Evolutionary conservation across 2,888 invertebrate genomes (phyloP), one percentile per base, ranked within the genome.

Genomic region (Archaeoteleia sp.): DNA sequence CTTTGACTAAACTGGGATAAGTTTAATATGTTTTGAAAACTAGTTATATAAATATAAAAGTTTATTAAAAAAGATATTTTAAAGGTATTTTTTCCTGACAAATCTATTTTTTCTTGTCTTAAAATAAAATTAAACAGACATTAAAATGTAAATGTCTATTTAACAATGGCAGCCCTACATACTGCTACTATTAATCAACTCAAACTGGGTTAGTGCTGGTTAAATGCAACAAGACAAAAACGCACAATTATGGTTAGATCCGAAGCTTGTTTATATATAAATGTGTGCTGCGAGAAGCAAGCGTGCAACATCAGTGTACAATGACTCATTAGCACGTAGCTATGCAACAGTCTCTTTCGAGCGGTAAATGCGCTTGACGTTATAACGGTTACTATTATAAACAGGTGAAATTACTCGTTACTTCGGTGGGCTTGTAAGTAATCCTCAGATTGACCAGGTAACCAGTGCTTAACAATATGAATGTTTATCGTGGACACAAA

Each of bases 311-410:
- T 17, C 37, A 17, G 37, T 37, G 37, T 17, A 15, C 37, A 37
- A 17, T 39, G 39, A 39, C 39, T 39, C 23, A 23, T 39, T 39
- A 20, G 17, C 39, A 10, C 17, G 20, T 17, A 7, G 17, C 39
- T 15, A n/a, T 20, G 39, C 39, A 39, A 37, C 37, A 39, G 39
- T 39, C 39, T 20, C 23, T 39, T 20, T 39, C 39, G 20, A 39
- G 39, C 39, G 39, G 39, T 39, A 39, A 39, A 39, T 39, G 8
- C 39, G 34, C 34, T 34, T 10, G 34, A 34, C 2, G 34, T 7
- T 10, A 13, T 34, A 34, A 34, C 34, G 34, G 34, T 34, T 13
- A 34, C 34, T 39, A 39, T 39, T 39, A 39, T 17, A 20, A 20
- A 23, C 20, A 4, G 20, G 20, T 20, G 5, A 20, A 20, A 20